Evolutionary conservation across 2,888 invertebrate genomes (phyloP), one percentile per base, ranked within the genome.

Genomic region (Amphipyra berbera): DNA sequence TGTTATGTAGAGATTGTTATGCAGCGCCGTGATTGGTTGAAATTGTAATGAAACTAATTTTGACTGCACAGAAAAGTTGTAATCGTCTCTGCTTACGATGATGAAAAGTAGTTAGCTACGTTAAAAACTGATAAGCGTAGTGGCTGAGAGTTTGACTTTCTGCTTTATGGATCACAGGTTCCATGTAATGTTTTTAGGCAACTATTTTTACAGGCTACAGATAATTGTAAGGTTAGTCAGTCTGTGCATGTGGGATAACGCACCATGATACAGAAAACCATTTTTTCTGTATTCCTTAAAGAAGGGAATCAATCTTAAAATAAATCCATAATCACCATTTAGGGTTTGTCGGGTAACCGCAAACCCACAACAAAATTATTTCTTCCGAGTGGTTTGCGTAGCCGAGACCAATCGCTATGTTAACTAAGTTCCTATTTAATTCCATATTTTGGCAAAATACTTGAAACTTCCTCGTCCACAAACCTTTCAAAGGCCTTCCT

Each of bases 401-500:
- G 41, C 44, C 13, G 13, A 12, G 6, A 48, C 42, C 40, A 48
- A 49, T 40, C 7, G 14, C 13, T 45, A 49, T 68, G 69, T 69
- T 68, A 41, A 55, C 38, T 42, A 69, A 68, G 54, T 70, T 54
- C 45, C 37, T 35, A 37, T 33, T 57, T 55, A 60, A 61, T 53
- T 49, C 35, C 50, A 33, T 50, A 67, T 54, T 70, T 58, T 54
- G 40, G 15, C 42, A n/a, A 65, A 50, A 61, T 50, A 57, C 49
- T 57, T 56, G 38, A 66, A 57, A 66, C 57, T 67, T 66, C 15
- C 42, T 41, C 40, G 67, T 55, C 33, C 40, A 44, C 21, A 57
- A 57, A 58, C 41, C 61, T 67, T 70, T 41, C 41, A 58, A 57
- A 66, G 54, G 53, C 61, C 67, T 67, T 68, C 70, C 61, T 52